A percentile compares a stretch with the other conserved stretches of the same genome.
Evolutionary conservation across 2,113 vertebrate genomes (phyloP).

Genomic region (Vicugna pacos): DNA sequence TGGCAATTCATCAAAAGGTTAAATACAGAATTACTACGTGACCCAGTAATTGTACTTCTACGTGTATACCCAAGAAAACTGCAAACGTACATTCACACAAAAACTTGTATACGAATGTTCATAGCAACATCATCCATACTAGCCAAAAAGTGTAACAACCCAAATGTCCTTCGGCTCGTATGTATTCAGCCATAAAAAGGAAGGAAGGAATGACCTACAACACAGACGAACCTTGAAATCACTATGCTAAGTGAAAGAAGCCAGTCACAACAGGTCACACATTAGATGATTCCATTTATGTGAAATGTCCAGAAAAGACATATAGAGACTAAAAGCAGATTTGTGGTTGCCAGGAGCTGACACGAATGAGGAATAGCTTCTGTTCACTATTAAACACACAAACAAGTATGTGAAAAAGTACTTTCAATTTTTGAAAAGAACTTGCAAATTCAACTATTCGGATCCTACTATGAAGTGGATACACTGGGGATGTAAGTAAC

Average conservation of each 20-base stretch:
- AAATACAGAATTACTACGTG: not conserved
- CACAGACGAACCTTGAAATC: not conserved
- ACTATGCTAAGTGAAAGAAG: not conserved
- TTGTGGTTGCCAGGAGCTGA: not conserved
- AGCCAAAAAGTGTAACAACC: not conserved
- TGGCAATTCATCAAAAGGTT: conserved; percentile 3
- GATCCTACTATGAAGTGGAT: not conserved
- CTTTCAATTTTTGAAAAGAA: not conserved
- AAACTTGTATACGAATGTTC: not conserved
- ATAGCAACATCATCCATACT: not conserved
- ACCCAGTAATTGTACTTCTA: conserved; percentile 3
- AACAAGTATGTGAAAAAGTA: not conserved
- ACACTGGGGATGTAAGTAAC: not conserved
- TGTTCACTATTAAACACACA: not conserved
- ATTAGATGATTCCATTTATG: not conserved
- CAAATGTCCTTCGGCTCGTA: not conserved
- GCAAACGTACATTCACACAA: not conserved
- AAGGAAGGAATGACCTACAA: conserved; percentile 8
- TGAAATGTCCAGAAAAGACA: not conserved
- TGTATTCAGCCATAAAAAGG: not conserved
- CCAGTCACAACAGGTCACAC: not conserved
- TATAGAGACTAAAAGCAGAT: not conserved
- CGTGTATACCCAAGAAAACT: not conserved
- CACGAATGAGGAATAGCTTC: not conserved
- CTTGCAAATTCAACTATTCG: conserved; percentile 34